Percentiles rank a stretch among this genome's conserved stretches.
Conservation (phyloP, 2,113 vertebrate genomes). For the Cephalopterus ornatus region DNA sequence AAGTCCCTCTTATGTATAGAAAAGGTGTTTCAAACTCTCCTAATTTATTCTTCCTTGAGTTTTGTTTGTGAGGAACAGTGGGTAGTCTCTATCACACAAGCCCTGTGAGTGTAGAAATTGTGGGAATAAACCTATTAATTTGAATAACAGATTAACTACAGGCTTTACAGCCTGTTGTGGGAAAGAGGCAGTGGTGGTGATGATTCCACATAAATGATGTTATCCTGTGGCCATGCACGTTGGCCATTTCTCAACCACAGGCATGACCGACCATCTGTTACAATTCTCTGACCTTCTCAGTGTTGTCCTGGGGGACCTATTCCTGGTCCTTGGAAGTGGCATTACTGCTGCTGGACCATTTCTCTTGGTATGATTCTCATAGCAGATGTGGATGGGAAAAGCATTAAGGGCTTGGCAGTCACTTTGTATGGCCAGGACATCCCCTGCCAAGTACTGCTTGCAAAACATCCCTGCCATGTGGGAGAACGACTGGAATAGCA, state of each 20-base stretch:
- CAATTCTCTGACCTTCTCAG: not conserved
- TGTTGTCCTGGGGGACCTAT: not conserved
- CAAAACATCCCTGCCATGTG: not conserved
- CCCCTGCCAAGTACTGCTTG: not conserved
- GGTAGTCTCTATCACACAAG: not conserved
- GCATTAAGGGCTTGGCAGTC: not conserved
- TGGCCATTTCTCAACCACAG: not conserved
- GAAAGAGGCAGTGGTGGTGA: not conserved
- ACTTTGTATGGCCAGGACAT: not conserved
- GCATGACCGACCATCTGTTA: not conserved
- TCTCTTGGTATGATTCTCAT: not conserved
- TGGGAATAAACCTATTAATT: slow-evolving; percentile 12
- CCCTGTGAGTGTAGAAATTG: not conserved
- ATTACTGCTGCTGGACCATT: not conserved
- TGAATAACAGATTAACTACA: slow-evolving; percentile 11
- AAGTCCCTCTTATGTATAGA: not conserved
- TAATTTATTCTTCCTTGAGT: not conserved
- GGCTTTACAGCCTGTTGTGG: not conserved
- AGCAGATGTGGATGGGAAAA: not conserved
- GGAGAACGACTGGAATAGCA: not conserved
- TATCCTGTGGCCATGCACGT: not conserved
- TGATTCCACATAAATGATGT: not conserved
- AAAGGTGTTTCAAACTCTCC: not conserved
- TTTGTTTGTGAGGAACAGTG: not conserved
- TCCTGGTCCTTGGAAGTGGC: not conserved